These are phyloP conservation scores for Drymodes brunneopygia DNA, from an alignment of 2,113 vertebrate species.

Conservation along the genomic window DNA sequence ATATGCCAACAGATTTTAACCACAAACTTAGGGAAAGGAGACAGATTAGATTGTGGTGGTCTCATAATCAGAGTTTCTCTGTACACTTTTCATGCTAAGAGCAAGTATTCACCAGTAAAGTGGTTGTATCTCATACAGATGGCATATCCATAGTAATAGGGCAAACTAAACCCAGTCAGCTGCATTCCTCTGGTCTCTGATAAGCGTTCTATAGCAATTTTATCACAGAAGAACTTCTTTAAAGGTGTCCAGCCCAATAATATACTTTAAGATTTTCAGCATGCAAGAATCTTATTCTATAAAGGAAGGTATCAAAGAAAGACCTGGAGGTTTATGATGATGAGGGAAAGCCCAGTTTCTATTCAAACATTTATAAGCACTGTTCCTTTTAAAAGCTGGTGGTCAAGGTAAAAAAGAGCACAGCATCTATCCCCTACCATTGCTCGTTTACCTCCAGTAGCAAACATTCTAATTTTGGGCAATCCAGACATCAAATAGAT, in stretches of 20 bases:
- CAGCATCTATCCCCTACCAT: not conserved
- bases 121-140: not conserved
- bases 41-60: constrained; percentile 52
- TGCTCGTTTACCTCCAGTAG: not conserved
- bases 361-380: not conserved
- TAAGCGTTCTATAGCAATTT: not conserved
- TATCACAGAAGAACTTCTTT: not conserved
- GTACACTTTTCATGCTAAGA: constrained; percentile 9
- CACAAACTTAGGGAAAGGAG: constrained; percentile 40
- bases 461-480: not conserved
- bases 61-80: constrained; percentile 48
- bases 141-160: not conserved
- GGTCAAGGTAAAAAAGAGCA: not conserved
- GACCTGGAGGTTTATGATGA: not conserved
- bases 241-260: not conserved
- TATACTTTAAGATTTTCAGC: not conserved
- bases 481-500: not conserved
- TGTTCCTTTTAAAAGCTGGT: not conserved
- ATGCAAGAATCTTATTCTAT: not conserved
- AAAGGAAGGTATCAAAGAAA: not conserved
- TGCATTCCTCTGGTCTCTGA: constrained; percentile 1
- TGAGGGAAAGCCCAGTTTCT: not conserved
- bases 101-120: not conserved
- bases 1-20: constrained; percentile 59
- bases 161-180: not conserved